Evolutionary conservation across 2,888 invertebrate genomes (phyloP).

Genomic region (Mylabris sibirica): DNA sequence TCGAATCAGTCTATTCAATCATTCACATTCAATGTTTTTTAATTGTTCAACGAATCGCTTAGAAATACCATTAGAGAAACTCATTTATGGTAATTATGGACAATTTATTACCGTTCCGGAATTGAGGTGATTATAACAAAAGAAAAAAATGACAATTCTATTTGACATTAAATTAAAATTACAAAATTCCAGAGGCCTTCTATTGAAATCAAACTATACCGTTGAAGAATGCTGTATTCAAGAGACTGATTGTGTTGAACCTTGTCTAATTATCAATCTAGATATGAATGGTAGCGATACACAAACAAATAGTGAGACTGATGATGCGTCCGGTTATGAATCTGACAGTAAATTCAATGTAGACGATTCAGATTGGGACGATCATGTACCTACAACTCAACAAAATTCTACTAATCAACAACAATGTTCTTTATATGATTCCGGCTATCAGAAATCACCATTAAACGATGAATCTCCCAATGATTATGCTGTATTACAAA

Average conservation of each 20-base stretch:
- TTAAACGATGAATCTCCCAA: conserved; percentile 41
- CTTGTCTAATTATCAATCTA: conserved; percentile 53
- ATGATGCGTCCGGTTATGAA: conserved; percentile 40
- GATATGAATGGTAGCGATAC: conserved; percentile 46
- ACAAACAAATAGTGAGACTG: conserved; percentile 33
- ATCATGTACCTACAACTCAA: conserved; percentile 2
- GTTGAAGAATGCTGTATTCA: conserved; percentile 53
- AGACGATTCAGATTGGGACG: conserved; percentile 47
- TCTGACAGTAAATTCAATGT: conserved; percentile 24
- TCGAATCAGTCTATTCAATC: conserved; percentile 53
- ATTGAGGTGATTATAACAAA: conserved; percentile 19
- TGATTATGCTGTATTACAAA: neutral
- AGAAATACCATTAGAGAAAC: conserved; percentile 57
- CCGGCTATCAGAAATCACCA: conserved; percentile 53
- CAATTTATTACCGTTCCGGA: conserved; percentile 37
- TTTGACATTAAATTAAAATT: neutral
- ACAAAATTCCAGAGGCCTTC: conserved; percentile 47
- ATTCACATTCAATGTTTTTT: conserved; percentile 53
- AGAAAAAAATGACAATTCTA: neutral
- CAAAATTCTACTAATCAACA: conserved; percentile 20
- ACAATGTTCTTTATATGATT: conserved; percentile 46
- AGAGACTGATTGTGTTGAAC: conserved; percentile 42
- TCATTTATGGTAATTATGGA: conserved; percentile 49
- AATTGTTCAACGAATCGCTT: conserved; percentile 52
- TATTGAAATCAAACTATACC: conserved; percentile 48